These are phyloP conservation scores for Microtus montanus DNA, from an alignment of 2,113 vertebrate genomes.

Conservation along the genomic window DNA sequence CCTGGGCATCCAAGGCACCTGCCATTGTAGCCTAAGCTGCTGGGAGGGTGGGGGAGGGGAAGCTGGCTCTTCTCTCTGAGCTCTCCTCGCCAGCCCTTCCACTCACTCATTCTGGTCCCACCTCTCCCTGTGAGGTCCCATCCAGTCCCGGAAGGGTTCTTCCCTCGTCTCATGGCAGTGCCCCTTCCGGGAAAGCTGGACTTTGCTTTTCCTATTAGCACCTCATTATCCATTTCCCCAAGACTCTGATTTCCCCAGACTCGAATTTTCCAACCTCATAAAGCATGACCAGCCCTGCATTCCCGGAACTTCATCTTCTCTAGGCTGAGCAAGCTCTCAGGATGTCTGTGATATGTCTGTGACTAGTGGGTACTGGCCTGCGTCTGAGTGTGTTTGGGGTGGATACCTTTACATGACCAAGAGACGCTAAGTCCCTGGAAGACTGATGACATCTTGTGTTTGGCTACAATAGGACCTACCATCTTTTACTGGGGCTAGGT, in stretches of 20 bases:
- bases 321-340: not conserved
- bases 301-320: not conserved
- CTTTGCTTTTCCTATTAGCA: not conserved
- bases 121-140: accelerated
- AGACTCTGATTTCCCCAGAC: not conserved
- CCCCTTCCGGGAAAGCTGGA: not conserved
- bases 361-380: not conserved
- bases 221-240: not conserved
- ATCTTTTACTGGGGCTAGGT: not conserved
- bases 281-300: not conserved
- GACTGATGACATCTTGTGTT: accelerated
- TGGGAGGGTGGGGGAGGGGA: too few relatives aligned
- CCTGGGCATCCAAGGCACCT: accelerated
- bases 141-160: not conserved
- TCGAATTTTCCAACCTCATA: not conserved
- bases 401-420: accelerated
- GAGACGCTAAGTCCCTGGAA: not conserved
- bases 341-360: accelerated
- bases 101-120: accelerated
- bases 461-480: not conserved
- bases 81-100: not conserved
- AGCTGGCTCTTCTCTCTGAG: accelerated
- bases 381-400: accelerated
- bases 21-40: accelerated
- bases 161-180: not conserved